Evolutionary conservation across 2,888 invertebrate genomes (phyloP).

Genomic region (Caenorhabditis sp.): DNA sequence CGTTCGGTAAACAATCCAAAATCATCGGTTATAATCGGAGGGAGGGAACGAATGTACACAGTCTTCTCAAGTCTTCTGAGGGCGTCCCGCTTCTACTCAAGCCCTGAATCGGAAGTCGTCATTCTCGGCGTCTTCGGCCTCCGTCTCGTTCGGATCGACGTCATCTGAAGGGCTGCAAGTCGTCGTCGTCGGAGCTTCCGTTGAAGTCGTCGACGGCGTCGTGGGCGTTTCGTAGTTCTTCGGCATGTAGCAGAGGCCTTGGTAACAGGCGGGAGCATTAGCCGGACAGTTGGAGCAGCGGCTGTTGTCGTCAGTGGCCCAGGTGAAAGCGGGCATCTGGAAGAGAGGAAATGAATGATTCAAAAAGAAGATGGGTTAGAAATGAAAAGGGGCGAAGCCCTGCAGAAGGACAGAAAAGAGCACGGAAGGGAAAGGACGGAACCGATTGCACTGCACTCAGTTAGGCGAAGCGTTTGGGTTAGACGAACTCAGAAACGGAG

Average conservation of each 20-base stretch:
- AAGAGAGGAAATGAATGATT: conserved; percentile 46
- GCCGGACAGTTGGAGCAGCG: conserved; percentile 76
- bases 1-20: conserved; percentile 50
- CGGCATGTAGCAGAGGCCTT: conserved; percentile 78
- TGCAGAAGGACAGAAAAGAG: neutral
- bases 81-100: conserved; percentile 2
- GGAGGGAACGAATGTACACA: conserved; percentile 34
- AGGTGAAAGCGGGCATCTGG: conserved; percentile 78
- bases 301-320: conserved; percentile 71
- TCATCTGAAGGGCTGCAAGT: conserved; percentile 21
- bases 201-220: conserved; percentile 28
- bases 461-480: conserved; percentile 42
- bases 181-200: conserved; percentile 38
- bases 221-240: conserved; percentile 41
- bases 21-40: conserved; percentile 42
- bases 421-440: neutral
- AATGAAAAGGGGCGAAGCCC: conserved; percentile 7
- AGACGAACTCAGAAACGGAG: conserved; percentile 16
- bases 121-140: conserved; percentile 39
- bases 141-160: conserved; percentile 28
- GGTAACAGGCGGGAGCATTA: conserved; percentile 76
- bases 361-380: conserved; percentile 5
- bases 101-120: conserved; percentile 30
- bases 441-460: conserved; percentile 49
- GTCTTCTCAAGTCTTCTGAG: neutral